A percentile compares a stretch with the other conserved stretches of the same genome.
Conservation (phyloP, 2,888 invertebrate species). For the Neoascia interrupta region DNA sequence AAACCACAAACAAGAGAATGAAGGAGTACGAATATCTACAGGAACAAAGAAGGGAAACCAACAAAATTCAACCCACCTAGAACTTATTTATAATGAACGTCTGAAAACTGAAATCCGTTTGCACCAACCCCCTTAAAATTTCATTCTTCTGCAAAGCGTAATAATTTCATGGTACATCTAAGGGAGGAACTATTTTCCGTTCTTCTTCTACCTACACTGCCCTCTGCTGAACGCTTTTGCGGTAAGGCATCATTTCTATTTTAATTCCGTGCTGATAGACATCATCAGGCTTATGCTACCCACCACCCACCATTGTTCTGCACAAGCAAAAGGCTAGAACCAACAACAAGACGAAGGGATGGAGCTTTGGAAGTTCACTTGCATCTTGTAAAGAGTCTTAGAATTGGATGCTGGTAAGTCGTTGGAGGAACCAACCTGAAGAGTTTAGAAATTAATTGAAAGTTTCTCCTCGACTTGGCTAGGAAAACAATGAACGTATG, state of each 20-base stretch:
- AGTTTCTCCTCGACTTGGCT: constrained; percentile 46
- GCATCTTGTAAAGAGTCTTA: constrained; percentile 6
- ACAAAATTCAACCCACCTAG: constrained; percentile 16
- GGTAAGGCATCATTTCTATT: neutral
- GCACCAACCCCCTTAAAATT: constrained; percentile 6
- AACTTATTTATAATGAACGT: constrained; percentile 49
- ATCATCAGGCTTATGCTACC: too few relatives aligned
- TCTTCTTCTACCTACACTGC: too few relatives aligned
- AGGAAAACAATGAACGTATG: constrained; percentile 22
- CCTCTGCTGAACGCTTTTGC: too few relatives aligned
- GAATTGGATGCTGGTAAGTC: too few relatives aligned
- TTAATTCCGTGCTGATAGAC: neutral
- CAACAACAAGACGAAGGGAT: neutral
- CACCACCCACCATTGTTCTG: constrained; percentile 3
- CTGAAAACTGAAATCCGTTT: constrained; percentile 49
- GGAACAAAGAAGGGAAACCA: neutral
- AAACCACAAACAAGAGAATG: constrained; percentile 30
- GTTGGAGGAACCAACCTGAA: constrained; percentile 5
- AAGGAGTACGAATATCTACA: constrained; percentile 7
- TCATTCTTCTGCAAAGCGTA: constrained; percentile 35
- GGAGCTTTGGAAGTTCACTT: constrained; percentile 35
- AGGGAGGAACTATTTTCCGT: neutral
- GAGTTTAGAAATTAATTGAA: constrained; percentile 53
- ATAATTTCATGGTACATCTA: constrained; percentile 43
- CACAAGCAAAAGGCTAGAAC: neutral